These are phyloP conservation scores for Terrapene triunguis DNA, from an alignment of 2,113 vertebrate genomes.

Conservation along the genomic window DNA sequence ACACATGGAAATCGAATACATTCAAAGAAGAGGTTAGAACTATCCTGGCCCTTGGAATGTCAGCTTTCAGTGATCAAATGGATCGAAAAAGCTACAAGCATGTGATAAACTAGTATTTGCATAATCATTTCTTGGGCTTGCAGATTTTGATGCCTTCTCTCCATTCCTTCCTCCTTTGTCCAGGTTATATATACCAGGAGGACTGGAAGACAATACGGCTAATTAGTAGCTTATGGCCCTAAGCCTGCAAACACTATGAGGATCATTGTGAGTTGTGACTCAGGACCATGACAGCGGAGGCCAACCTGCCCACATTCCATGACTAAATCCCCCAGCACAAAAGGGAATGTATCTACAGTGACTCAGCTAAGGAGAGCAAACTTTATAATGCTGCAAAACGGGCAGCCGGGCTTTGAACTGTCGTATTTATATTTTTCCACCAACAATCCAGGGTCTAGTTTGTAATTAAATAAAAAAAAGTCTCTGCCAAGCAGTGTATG, in stretches of 20 bases:
- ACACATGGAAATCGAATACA: rapidly evolving
- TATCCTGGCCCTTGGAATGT: rapidly evolving
- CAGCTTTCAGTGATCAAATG: rapidly evolving
- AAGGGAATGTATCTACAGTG: constrained; percentile 21
- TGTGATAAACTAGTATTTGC: neutral
- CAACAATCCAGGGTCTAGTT: neutral
- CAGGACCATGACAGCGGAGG: neutral
- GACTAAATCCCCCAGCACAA: constrained; percentile 18
- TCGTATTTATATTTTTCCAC: constrained; percentile 31
- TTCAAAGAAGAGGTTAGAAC: rapidly evolving
- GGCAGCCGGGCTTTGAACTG: constrained; percentile 32
- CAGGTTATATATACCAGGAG: neutral
- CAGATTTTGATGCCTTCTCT: neutral
- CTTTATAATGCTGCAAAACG: constrained; percentile 25
- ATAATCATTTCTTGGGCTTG: neutral
- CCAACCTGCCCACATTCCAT: constrained; percentile 23
- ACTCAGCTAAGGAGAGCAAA: constrained; percentile 59
- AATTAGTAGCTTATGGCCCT: neutral
- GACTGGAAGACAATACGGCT: constrained; percentile 35
- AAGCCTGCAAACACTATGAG: neutral
- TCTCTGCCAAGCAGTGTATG: constrained; percentile 53
- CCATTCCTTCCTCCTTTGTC: neutral
- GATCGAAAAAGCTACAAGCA: rapidly evolving
- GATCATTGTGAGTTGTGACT: neutral
- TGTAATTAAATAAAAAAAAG: constrained; percentile 60